phyloP scores from a whole-genome alignment of 2,797 vertebrate genomes.

The Cuculus canorus region DNA sequence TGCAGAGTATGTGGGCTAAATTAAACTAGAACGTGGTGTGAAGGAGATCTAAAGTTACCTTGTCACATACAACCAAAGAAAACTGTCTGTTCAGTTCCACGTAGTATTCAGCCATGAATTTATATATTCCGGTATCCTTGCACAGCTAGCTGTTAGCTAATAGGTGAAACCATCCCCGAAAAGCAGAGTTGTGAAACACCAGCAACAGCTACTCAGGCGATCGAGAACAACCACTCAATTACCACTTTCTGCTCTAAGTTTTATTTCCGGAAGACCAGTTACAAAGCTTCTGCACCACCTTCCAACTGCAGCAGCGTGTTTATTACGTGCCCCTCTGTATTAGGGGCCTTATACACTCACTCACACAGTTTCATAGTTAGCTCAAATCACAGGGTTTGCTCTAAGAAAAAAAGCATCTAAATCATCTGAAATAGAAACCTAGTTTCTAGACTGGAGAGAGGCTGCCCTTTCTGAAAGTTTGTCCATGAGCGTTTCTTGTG shows the following conservation, averaged over 20 bases:
- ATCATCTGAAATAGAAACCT: neutral
- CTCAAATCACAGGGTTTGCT: neutral
- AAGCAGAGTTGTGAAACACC: neutral
- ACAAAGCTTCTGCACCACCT: neutral
- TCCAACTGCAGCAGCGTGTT: neutral
- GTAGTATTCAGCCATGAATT: neutral
- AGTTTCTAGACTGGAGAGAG: neutral
- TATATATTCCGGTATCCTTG: neutral
- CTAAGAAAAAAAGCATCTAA: neutral
- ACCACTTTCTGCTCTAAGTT: neutral
- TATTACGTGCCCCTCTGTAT: neutral
- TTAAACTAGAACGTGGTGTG: no score
- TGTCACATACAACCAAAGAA: neutral
- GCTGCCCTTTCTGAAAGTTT: neutral
- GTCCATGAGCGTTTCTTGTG: neutral
- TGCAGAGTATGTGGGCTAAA: neutral
- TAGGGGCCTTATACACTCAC: neutral
- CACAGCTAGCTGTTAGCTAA: neutral
- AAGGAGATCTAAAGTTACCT: neutral
- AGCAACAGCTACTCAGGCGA: neutral
- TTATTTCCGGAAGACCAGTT: neutral
- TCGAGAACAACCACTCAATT: neutral
- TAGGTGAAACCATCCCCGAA: neutral
- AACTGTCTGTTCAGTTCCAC: neutral
- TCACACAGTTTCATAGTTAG: fast-evolving